Percentiles rank a stretch among this genome's conserved stretches.
phyloP scores from a whole-genome alignment of 2,797 vertebrate species.

The Mionectes olivaceus region DNA sequence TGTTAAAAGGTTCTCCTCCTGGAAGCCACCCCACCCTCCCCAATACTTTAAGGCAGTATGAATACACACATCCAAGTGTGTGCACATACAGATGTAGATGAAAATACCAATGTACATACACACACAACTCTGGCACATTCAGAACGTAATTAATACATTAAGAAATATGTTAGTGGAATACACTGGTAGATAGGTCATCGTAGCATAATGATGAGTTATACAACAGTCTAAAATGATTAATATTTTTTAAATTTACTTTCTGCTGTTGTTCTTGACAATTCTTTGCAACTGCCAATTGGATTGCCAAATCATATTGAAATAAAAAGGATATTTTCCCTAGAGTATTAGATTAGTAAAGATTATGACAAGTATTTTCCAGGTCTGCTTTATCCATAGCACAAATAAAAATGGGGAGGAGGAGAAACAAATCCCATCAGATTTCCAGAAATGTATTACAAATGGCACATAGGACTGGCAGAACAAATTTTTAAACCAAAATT shows the following conservation, averaged over 20 bases:
- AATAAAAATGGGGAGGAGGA: background rate
- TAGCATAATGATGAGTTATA: background rate
- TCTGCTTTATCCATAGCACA: background rate
- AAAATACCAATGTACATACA: background rate
- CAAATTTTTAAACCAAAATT: background rate
- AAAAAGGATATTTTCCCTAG: background rate
- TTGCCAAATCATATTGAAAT: background rate
- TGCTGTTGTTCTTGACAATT: background rate
- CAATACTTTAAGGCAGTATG: background rate
- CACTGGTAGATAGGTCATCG: background rate
- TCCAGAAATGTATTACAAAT: background rate
- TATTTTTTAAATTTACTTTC: background rate
- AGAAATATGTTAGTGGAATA: background rate
- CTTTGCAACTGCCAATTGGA: background rate
- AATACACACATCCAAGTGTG: background rate
- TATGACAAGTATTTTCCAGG: background rate
- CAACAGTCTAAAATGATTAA: fast-evolving
- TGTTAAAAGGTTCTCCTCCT: background rate
- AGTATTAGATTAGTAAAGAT: background rate
- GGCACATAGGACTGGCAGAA: background rate
- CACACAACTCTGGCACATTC: background rate
- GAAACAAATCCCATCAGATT: background rate
- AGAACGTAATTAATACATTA: background rate
- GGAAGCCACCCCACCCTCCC: background rate
- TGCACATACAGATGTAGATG: background rate